Evolutionary conservation across 2,797 vertebrate genomes (phyloP).

Genomic region (Enteromius mattozi): DNA sequence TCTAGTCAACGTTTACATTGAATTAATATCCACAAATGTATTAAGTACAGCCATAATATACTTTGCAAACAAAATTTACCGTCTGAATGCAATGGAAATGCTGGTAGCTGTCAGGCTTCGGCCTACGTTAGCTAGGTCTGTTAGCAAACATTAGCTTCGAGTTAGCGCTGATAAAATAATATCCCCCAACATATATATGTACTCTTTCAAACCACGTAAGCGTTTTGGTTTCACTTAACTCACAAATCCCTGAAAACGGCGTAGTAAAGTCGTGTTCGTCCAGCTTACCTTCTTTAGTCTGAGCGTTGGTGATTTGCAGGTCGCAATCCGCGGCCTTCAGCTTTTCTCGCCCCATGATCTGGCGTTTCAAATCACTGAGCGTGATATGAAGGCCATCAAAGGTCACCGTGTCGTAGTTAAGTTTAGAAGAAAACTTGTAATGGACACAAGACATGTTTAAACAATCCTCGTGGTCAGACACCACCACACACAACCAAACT

Average conservation of each 20-base stretch:
- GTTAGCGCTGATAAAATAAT: neutral
- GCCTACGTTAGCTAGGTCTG: neutral
- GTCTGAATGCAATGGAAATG: neutral
- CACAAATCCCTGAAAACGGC: accelerated
- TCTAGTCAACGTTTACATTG: neutral
- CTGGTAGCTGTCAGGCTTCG: neutral
- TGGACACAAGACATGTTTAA: conserved; percentile 91
- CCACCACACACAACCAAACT: conserved; percentile 51
- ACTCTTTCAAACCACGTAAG: too few species aligned
- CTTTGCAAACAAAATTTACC: neutral
- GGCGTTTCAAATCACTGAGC: conserved; percentile 91
- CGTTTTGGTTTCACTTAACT: neutral
- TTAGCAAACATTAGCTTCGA: neutral
- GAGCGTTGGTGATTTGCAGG: conserved; percentile 95
- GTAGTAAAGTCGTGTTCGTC: too few species aligned
- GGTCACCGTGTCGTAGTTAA: conserved; percentile 94
- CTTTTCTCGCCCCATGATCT: conserved; percentile 95
- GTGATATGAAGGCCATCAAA: conserved; percentile 94
- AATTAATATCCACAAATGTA: neutral
- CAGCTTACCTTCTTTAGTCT: conserved; percentile 92
- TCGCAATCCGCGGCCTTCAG: conserved; percentile 93
- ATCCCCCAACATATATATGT: accelerated
- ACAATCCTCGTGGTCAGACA: conserved; percentile 44
- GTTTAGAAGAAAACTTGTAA: conserved; percentile 98
- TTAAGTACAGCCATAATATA: neutral